These are phyloP conservation scores for Cinara cedri DNA, from an alignment of 2,888 invertebrate species.

Conservation along the genomic window DNA sequence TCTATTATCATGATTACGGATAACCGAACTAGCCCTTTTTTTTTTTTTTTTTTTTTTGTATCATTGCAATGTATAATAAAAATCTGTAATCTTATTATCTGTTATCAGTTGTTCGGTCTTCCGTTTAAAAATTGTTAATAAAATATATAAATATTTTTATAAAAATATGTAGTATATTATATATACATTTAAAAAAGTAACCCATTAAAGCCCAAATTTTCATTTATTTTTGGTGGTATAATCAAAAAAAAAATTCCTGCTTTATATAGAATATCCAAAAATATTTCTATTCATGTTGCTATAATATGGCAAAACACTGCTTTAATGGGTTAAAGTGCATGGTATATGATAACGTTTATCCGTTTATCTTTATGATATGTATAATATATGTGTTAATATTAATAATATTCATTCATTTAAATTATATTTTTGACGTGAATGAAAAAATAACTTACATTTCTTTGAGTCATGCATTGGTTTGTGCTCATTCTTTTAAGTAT, in stretches of 20 bases:
- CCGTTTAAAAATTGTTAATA: slow-evolving; percentile 24
- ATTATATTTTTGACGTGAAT: slow-evolving; percentile 40
- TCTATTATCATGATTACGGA: slow-evolving; percentile 1
- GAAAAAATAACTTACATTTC: slow-evolving; percentile 18
- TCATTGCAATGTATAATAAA: slow-evolving; percentile 21
- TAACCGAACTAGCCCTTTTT: slow-evolving; percentile 27
- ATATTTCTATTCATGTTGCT: too few relatives aligned
- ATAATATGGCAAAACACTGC: too few relatives aligned
- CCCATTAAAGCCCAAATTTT: too few relatives aligned
- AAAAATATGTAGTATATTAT: slow-evolving; percentile 31
- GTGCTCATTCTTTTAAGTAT: slow-evolving; percentile 35
- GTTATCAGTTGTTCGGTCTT: slow-evolving; percentile 44
- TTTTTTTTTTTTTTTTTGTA: too few relatives aligned
- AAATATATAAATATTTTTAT: slow-evolving; percentile 38
- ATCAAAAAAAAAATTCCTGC: too few relatives aligned
- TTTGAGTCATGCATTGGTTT: slow-evolving; percentile 17
- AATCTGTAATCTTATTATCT: slow-evolving; percentile 35
- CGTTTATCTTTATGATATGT: slow-evolving; percentile 42
- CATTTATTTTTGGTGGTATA: too few relatives aligned
- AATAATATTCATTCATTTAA: slow-evolving; percentile 39
- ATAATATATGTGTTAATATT: slow-evolving; percentile 44
- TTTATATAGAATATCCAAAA: too few relatives aligned
- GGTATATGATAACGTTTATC: slow-evolving; percentile 51
- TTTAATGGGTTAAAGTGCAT: slow-evolving; percentile 41
- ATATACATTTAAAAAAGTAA: slow-evolving; percentile 39